Evolutionary conservation across 2,797 vertebrate species (phyloP).

Genomic region (Holocentrus rufus): DNA sequence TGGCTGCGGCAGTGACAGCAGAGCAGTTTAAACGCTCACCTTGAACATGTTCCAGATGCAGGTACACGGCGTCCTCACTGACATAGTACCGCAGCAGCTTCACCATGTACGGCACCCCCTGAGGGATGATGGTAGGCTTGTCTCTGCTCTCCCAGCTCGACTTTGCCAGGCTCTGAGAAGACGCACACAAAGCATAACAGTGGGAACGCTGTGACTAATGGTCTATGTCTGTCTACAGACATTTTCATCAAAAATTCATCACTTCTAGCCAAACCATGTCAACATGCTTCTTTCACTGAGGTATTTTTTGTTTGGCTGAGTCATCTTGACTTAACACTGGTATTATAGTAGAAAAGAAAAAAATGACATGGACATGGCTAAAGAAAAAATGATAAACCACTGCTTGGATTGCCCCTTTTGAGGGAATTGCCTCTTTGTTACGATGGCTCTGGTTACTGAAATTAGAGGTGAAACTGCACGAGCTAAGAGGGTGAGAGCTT

Average conservation of each 20-base stretch:
- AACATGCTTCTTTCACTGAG: background rate
- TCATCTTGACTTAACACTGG: too few relatives aligned
- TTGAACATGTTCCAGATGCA: constrained; percentile 93
- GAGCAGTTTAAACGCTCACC: constrained; percentile 79
- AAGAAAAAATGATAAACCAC: background rate
- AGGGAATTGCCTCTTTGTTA: constrained; percentile 13
- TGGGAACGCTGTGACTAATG: background rate
- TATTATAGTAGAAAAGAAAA: too few relatives aligned
- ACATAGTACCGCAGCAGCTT: constrained; percentile 92
- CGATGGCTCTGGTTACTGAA: constrained; percentile 60
- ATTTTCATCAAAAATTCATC: background rate
- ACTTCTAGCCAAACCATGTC: background rate
- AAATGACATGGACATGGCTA: background rate
- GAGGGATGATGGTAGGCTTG: constrained; percentile 93
- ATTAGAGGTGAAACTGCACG: constrained; percentile 59
- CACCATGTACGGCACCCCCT: constrained; percentile 97
- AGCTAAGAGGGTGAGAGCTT: constrained; percentile 67
- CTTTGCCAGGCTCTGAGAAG: constrained; percentile 91
- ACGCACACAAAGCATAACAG: constrained; percentile 3
- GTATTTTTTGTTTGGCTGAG: background rate
- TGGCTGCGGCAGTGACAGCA: background rate
- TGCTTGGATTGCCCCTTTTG: constrained; percentile 20
- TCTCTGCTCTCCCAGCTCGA: constrained; percentile 88
- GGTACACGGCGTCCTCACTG: constrained; percentile 94
- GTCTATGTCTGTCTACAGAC: background rate